Base-by-base conservation (phyloP, 1,140 invertebrate genomes). In the Teleopsis dalmanni region DNA sequence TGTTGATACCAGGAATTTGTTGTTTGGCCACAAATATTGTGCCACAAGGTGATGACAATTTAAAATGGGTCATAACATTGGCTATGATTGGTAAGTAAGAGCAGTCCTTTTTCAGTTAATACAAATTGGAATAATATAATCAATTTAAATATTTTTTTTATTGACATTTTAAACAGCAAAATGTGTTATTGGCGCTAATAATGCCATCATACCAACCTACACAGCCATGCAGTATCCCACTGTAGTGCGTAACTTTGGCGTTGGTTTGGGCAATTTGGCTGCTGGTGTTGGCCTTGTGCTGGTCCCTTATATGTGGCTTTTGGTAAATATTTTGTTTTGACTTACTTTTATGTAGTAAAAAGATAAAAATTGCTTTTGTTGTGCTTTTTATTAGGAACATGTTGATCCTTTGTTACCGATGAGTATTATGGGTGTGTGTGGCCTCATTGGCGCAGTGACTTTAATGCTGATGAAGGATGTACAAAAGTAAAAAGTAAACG, bases 201-300 rank as follows among this genome's bases (percentile, higher is more conserved):
- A 86, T 60, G 83, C 82, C 56, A 78, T 84, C 51, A 73, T 85
- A 58, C 82, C 83, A 2, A 82, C 84, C 16, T 85, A 78, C 59
- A 85, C 83, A 3, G 82, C 82, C 2, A 82, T 84, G 65, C 70
- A 85, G 25, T 86, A 84, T 70, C 83, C 83, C 2, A 85, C 83
- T 1, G 73, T 81, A 18, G 78, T 86, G 54, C 75, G 83, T 37
- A 86, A 85, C 58, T 73, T 85, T 46, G 83, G 83, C 3, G 81
- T 85, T 9, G 83, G 83, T 5, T 78, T 80, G 29, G 82, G 80
- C 48, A 84, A 85, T 58, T 73, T 84, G 31, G 74, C 82, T 13
- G 81, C 83, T 2, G 83, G 83, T n/a, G 67, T 84, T 3, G 82
- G 78, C 2, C 68, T 85, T 2, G 82, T 85, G 53, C 71, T 81